Evolutionary conservation across 2,113 vertebrate genomes (phyloP).

Genomic region (Sturnus vulgaris): DNA sequence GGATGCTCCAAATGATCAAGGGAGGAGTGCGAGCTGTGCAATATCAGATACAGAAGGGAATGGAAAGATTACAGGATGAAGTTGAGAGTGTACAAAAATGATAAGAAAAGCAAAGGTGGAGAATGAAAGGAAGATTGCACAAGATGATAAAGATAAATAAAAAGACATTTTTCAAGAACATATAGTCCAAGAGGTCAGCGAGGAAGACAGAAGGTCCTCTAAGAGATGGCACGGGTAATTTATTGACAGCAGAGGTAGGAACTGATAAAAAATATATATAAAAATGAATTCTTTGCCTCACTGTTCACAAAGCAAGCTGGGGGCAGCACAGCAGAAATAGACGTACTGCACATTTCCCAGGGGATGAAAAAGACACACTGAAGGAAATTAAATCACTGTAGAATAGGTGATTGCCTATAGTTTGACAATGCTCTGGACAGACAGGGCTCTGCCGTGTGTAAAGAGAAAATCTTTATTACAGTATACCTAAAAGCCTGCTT

Average conservation of each 20-base stretch:
- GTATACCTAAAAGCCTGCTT: not conserved
- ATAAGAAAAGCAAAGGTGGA: conserved; percentile 64
- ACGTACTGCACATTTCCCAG: conserved; percentile 47
- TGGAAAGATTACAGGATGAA: conserved; percentile 64
- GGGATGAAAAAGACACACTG: conserved; percentile 57
- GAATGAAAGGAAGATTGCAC: conserved; percentile 58
- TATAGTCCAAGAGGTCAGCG: conserved; percentile 50
- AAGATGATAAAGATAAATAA: conserved; percentile 64
- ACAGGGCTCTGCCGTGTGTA: not conserved
- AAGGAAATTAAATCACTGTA: conserved; percentile 66
- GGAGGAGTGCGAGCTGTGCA: conserved; percentile 5
- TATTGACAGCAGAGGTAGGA: conserved; percentile 63
- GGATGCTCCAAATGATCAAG: not conserved
- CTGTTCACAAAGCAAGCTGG: conserved; percentile 54
- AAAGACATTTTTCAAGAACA: conserved; percentile 61
- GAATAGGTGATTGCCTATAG: conserved; percentile 54
- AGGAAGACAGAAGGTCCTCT: conserved; percentile 63
- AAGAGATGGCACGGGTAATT: conserved; percentile 57
- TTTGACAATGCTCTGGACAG: conserved; percentile 36
- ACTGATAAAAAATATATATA: conserved; percentile 22
- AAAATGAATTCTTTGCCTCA: conserved; percentile 33
- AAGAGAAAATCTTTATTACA: conserved; percentile 48
- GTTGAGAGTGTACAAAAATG: conserved; percentile 52
- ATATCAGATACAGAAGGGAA: conserved; percentile 65
- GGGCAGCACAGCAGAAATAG: conserved; percentile 48